These are phyloP conservation scores for Furcula furcula DNA, from an alignment of 2,888 invertebrate genomes.

Conservation along the genomic window DNA sequence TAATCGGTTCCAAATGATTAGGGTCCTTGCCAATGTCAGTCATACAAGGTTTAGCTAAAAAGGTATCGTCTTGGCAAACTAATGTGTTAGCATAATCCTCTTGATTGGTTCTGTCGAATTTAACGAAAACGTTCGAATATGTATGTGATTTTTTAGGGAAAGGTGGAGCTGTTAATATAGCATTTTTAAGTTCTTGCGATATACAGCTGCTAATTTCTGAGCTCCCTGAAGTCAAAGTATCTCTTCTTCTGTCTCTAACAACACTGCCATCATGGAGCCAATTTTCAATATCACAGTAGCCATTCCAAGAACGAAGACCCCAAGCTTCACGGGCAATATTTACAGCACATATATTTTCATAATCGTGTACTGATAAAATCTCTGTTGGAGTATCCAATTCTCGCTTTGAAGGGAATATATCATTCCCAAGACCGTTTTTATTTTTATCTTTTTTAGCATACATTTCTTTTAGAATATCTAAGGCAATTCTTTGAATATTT, in stretches of 20 bases:
- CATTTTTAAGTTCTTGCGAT: constrained; percentile 70
- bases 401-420: constrained; percentile 62
- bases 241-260: constrained; percentile 80
- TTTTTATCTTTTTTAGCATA: constrained; percentile 73
- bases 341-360: constrained; percentile 84
- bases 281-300: constrained; percentile 84
- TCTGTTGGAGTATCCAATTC: constrained; percentile 80
- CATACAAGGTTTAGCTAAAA: constrained; percentile 80
- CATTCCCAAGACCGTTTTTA: constrained; percentile 54
- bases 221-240: constrained; percentile 80
- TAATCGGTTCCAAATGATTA: constrained; percentile 77
- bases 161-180: constrained; percentile 66
- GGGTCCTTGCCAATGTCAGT: constrained; percentile 76
- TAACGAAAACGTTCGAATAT: constrained; percentile 73
- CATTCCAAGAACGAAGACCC: constrained; percentile 85
- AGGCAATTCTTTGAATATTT: constrained; percentile 78
- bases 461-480: constrained; percentile 79
- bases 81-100: constrained; percentile 80
- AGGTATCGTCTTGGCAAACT: constrained; percentile 75
- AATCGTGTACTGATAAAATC: constrained; percentile 83
- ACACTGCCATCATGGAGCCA: constrained; percentile 84
- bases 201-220: constrained; percentile 79
- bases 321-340: constrained; percentile 84
- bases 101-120: constrained; percentile 64
- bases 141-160: constrained; percentile 70